phyloP scores from a whole-genome alignment of 1,140 invertebrate genomes.

The Sycobia sp. region DNA sequence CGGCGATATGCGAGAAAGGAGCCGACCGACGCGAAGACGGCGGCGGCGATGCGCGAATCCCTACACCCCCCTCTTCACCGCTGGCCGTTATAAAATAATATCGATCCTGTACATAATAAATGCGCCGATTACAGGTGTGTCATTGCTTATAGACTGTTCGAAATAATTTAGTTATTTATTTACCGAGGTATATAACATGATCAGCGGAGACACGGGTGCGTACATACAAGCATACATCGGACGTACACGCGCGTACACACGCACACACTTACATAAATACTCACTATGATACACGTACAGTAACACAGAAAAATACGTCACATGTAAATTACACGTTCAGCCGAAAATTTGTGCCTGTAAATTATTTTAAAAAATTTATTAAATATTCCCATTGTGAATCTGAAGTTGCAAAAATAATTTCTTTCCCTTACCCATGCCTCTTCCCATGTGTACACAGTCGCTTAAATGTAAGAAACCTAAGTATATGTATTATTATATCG shows the following conservation, averaged over 20 bases:
- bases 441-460: too few species aligned
- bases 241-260: too few species aligned
- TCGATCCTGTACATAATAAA: constrained; percentile 55
- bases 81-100: constrained; percentile 36
- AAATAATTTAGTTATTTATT: constrained; percentile 63
- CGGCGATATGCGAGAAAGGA: too few species aligned
- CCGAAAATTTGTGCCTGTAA: constrained; percentile 51
- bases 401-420: background rate
- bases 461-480: too few species aligned
- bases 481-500: too few species aligned
- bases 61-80: too few species aligned
- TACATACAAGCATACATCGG: too few species aligned
- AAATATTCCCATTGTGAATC: constrained; percentile 58
- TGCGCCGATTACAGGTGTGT: constrained; percentile 49
- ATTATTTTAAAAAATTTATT: constrained; percentile 60
- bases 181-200: too few species aligned
- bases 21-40: background rate
- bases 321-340: constrained; percentile 33
- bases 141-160: constrained; percentile 61
- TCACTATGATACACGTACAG: constrained; percentile 43
- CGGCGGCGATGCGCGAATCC: constrained; percentile 3
- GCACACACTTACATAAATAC: too few species aligned
- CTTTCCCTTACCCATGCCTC: too few species aligned
- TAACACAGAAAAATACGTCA: constrained; percentile 34
- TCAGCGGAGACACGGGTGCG: too few species aligned